Evolutionary conservation across 1,140 invertebrate genomes (phyloP), one percentile per base, ranked within the genome.

Genomic region (Mactra quadrangularis): DNA sequence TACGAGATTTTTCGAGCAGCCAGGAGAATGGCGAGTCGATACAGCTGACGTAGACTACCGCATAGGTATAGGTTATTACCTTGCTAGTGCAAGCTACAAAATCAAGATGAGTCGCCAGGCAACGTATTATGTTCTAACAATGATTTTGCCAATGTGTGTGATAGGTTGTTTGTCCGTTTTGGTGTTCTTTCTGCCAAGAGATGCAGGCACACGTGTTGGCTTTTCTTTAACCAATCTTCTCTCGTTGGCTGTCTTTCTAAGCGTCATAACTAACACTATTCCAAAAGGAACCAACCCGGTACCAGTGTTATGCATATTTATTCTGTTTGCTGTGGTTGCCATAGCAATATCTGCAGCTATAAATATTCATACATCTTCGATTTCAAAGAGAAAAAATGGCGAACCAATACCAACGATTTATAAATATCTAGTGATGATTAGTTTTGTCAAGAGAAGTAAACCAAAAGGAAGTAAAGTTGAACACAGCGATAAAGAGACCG

Each of bases 101-200:
- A 55, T 72, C 52, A n/a, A 29, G 27, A 35, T 72, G 27, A 9
- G 11, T 3, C 25, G 86, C 17, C 89, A 90, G 62, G 60, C 88
- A 9, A 70, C 71, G 31, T 92, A 89, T 85, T 94, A 94, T 88
- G 91, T 94, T 55, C 92, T 94, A 87, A 94, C 95, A 87, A 92
- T 95, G 6, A 93, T 95, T 41, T 88, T 94, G 38, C 94, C 94
- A 0, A 94, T 94, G 82, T 92, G 94, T 82, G 94, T 94, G 92
- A 52, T 95, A 88, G 94, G 93, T 0, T 89, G 92, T 13, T 88
- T 95, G 17, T 94, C 94, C 17, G 91, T 94, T n/a, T 89, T 95
- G 1, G 94, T 94, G 15, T 95, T 95, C 90, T 94, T 93, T 84
- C 89, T 95, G 45, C 94, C 94, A 11, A 94, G 94, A 0, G 94